Conservation (phyloP, 2,113 vertebrate genomes). For the Barbus barbus region DNA sequence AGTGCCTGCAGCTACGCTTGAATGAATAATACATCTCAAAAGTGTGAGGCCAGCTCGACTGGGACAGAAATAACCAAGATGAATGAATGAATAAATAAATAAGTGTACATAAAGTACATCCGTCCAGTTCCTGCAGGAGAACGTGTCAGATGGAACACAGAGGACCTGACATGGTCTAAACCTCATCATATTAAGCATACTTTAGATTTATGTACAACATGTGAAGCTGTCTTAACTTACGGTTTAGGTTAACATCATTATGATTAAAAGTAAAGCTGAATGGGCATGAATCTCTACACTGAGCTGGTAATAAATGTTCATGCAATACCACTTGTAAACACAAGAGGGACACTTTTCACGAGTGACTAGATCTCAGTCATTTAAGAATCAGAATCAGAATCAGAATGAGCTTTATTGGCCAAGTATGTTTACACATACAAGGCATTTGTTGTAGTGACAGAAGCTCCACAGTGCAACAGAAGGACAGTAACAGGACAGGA, state of each 20-base stretch:
- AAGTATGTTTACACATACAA: too few relatives aligned
- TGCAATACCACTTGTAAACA: constrained; percentile 49
- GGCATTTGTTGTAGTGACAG: too few relatives aligned
- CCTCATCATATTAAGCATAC: constrained; percentile 7
- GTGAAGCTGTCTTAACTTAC: neutral
- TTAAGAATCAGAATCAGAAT: too few relatives aligned
- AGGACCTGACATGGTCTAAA: neutral
- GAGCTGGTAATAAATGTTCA: neutral
- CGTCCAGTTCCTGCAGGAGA: constrained; percentile 12
- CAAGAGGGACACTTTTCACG: constrained; percentile 49
- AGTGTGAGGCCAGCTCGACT: constrained; percentile 4
- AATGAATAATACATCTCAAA: constrained; percentile 55
- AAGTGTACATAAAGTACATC: constrained; percentile 3
- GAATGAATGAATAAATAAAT: constrained; percentile 17
- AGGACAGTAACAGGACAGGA: too few relatives aligned
- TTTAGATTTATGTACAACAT: neutral
- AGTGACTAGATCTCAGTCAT: neutral
- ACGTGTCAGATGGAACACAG: constrained; percentile 9
- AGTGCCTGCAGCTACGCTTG: constrained; percentile 46
- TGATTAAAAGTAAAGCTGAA: neutral
- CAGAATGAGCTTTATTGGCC: too few relatives aligned
- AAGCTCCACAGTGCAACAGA: too few relatives aligned
- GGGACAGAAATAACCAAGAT: constrained; percentile 30
- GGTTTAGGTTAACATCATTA: neutral
- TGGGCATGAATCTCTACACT: neutral